Evolutionary conservation across 2,888 invertebrate genomes (phyloP).

Genomic region (Volucella inflata): DNA sequence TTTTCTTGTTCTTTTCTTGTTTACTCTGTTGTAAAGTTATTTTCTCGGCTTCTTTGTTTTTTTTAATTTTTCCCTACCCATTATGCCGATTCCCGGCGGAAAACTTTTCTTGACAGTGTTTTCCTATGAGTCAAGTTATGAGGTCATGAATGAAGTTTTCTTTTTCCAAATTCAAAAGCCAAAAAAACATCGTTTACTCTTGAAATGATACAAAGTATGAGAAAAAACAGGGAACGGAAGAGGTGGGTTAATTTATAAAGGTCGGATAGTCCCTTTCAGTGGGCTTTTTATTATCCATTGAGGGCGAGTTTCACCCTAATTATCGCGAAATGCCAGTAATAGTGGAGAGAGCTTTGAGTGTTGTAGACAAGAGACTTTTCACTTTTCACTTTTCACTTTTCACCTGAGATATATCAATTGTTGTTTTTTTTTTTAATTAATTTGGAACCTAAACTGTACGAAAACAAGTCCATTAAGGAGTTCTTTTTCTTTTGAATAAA

Average conservation of each 20-base stretch:
- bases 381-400: slow-evolving; percentile 27
- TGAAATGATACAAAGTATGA: slow-evolving; percentile 1
- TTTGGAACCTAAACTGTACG: neutral
- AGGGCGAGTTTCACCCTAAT: slow-evolving; percentile 41
- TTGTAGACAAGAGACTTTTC: slow-evolving; percentile 21
- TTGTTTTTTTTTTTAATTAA: slow-evolving; percentile 12
- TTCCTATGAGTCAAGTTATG: slow-evolving; percentile 35
- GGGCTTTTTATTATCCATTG: slow-evolving; percentile 24
- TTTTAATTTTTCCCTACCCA: slow-evolving; percentile 17
- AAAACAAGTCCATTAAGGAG: neutral
- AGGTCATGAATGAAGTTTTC: slow-evolving; percentile 32
- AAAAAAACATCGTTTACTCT: slow-evolving; percentile 21
- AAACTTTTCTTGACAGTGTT: slow-evolving; percentile 4
- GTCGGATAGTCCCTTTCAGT: neutral
- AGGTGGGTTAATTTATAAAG: neutral
- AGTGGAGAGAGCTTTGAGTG: slow-evolving; percentile 5
- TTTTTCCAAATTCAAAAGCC: slow-evolving; percentile 34
- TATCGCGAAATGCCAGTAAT: slow-evolving; percentile 30
- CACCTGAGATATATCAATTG: neutral
- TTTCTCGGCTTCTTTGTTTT: slow-evolving; percentile 14
- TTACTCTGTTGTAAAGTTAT: neutral
- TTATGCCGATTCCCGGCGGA: neutral
- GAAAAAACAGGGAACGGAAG: no score
- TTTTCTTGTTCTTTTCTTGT: slow-evolving; percentile 2
- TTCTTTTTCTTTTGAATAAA: neutral